phyloP scores from a whole-genome alignment of 2,888 invertebrate genomes.

The Anarsia innoxiella region DNA sequence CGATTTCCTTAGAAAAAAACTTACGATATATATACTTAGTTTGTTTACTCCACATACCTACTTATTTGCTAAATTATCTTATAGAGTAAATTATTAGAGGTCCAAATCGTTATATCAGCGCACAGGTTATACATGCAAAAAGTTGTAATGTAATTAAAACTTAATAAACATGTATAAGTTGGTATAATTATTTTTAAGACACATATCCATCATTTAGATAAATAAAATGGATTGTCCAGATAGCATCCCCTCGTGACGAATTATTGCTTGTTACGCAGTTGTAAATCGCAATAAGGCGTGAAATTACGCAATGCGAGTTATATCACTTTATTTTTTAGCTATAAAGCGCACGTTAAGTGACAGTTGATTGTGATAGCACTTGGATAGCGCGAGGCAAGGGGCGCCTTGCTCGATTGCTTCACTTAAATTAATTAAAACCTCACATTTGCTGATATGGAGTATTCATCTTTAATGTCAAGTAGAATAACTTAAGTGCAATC shows the following conservation, averaged over 20 bases:
- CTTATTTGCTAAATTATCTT: too few relatives aligned
- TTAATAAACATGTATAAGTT: too few relatives aligned
- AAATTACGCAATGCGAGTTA: slow-evolving; percentile 2
- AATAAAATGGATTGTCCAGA: slow-evolving; percentile 14
- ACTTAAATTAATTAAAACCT: slow-evolving; percentile 59
- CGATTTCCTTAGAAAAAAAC: slow-evolving; percentile 18
- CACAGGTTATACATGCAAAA: too few relatives aligned
- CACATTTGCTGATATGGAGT: slow-evolving; percentile 48
- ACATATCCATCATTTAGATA: slow-evolving; percentile 19
- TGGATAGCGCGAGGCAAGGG: not conserved
- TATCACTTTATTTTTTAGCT: not conserved
- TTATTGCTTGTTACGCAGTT: slow-evolving; percentile 8
- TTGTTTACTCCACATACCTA: too few relatives aligned
- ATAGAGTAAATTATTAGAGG: too few relatives aligned
- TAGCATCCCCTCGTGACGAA: slow-evolving; percentile 11
- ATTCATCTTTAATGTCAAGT: slow-evolving; percentile 53
- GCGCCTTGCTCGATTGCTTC: slow-evolving; percentile 15
- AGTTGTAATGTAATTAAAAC: too few relatives aligned
- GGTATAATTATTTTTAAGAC: not conserved
- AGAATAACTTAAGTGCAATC: slow-evolving; percentile 54
- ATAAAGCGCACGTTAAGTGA: slow-evolving; percentile 19
- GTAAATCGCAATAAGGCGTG: slow-evolving; percentile 14
- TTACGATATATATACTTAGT: too few relatives aligned
- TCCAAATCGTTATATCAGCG: too few relatives aligned
- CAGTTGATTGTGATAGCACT: slow-evolving; percentile 30